Base-by-base conservation (phyloP, 2,113 vertebrate genomes). In the Gymnorhina tibicen region DNA sequence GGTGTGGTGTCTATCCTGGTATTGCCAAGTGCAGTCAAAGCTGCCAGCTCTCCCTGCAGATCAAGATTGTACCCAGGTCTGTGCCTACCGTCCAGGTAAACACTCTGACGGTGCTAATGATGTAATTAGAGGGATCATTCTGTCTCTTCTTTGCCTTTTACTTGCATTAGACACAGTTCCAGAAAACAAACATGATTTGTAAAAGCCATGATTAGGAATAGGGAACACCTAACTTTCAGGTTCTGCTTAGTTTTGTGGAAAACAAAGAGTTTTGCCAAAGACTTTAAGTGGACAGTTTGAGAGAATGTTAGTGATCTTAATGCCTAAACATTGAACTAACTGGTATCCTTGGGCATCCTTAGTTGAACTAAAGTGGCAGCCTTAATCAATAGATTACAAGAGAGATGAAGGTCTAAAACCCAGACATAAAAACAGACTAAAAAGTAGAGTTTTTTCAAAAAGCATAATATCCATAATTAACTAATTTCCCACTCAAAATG, bases 41-140 rank as follows among this genome's bases (percentile, higher is more conserved):
- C 55, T 95, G 76, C 46, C 83, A 74, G 68, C 10, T 86, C 41
- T 53, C 50, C 19, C 9, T n/a, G 46, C 12, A 84, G 72, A 77
- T 50, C 46, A 83, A 88, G 58, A 46, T 7, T 73, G 26, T 22
- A 69, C 13, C 53, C 59, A 77, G 35, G 42, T 23, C 59, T 85
- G 24, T 42, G 56, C 8, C 64, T 63, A 5, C 22, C 46, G 66
- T 73, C 59, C 70, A 79, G 16, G 19, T 47, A 73, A 93, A 68
- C 7, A 6, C 19, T 76, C n/a, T 76, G n/a, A 49, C 0, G 0
- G 22, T 2, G 1, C 7, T 85, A 64, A 66, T 56, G 28, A 41
- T 32, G 53, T 69, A 87, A 79, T 52, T 33, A 79, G 21, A 58
- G 46, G 16, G 14, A 60, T 69, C 1, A 0, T 6, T 53, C 41